Percentiles rank a stretch among this genome's conserved stretches.
These are phyloP conservation scores for Spicauda simplicius DNA, from an alignment of 2,888 invertebrate species.

Conservation along the genomic window DNA sequence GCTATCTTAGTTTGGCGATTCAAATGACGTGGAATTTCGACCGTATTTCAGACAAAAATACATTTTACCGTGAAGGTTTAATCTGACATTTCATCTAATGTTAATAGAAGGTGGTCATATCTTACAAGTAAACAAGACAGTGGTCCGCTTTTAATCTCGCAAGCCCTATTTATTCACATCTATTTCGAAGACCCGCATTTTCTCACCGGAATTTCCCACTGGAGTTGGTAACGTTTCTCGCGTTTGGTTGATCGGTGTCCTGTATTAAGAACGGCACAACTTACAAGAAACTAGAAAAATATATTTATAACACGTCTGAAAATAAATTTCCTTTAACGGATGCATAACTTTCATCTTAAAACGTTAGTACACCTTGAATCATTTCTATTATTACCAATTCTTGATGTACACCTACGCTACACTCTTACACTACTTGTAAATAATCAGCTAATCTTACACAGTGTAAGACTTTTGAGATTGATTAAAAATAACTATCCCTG, in stretches of 20 bases:
- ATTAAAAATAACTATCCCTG: too few species aligned
- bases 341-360: slow-evolving; percentile 6
- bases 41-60: too few species aligned
- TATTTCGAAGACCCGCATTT: slow-evolving; percentile 50
- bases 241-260: slow-evolving; percentile 74
- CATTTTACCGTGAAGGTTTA: background rate
- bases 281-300: slow-evolving; percentile 12
- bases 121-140: slow-evolving; percentile 43
- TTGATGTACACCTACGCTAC: too few species aligned
- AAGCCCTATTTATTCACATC: slow-evolving; percentile 79
- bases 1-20: too few species aligned
- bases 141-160: slow-evolving; percentile 74
- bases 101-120: background rate
- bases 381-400: background rate
- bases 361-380: too few species aligned
- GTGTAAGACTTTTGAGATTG: too few species aligned
- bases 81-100: background rate
- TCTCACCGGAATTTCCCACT: slow-evolving; percentile 72
- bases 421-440: too few species aligned
- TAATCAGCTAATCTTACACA: too few species aligned
- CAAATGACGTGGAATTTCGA: too few species aligned
- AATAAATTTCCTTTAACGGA: too few species aligned
- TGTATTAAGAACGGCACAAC: slow-evolving; percentile 18
- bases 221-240: slow-evolving; percentile 72
- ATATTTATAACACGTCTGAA: background rate